Percentiles rank a stretch among this genome's conserved stretches.
These are phyloP conservation scores for Zele albiditarsus DNA, from an alignment of 2,888 invertebrate species.

Conservation along the genomic window DNA sequence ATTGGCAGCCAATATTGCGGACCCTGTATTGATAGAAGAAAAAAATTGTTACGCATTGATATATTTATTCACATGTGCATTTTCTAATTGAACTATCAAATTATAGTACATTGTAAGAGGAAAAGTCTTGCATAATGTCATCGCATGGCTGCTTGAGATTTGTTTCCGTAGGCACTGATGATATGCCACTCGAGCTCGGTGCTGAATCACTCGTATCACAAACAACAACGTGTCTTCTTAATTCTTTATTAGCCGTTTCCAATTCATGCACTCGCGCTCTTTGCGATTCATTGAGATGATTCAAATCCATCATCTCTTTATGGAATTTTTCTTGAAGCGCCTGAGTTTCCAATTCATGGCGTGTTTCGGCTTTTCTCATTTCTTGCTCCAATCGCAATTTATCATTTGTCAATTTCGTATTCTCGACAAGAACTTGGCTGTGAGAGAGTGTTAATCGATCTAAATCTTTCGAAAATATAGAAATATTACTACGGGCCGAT, in stretches of 20 bases:
- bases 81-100: slow-evolving; percentile 6
- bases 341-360: slow-evolving; percentile 62
- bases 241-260: slow-evolving; percentile 70
- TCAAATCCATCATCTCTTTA: slow-evolving; percentile 70
- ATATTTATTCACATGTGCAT: slow-evolving; percentile 2
- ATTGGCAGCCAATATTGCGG: slow-evolving; percentile 66
- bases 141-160: slow-evolving; percentile 63
- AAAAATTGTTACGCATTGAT: slow-evolving; percentile 16
- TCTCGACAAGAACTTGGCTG: slow-evolving; percentile 83
- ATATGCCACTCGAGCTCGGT: slow-evolving; percentile 71
- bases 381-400: slow-evolving; percentile 80
- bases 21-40: slow-evolving; percentile 54
- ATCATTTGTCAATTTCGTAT: slow-evolving; percentile 83
- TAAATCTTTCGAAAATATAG: slow-evolving; percentile 79
- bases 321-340: slow-evolving; percentile 67
- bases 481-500: slow-evolving; percentile 74
- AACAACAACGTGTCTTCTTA: slow-evolving; percentile 66
- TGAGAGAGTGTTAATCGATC: slow-evolving; percentile 84
- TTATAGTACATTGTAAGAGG: slow-evolving; percentile 63
- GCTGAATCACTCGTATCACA: slow-evolving; percentile 70
- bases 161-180: slow-evolving; percentile 65
- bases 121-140: slow-evolving; percentile 66
- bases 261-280: slow-evolving; percentile 72
- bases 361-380: slow-evolving; percentile 73
- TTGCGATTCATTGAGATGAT: slow-evolving; percentile 74